These are phyloP conservation scores for Scelioninae gen. 1 DNA, from an alignment of 2,888 invertebrate species.

Conservation along the genomic window DNA sequence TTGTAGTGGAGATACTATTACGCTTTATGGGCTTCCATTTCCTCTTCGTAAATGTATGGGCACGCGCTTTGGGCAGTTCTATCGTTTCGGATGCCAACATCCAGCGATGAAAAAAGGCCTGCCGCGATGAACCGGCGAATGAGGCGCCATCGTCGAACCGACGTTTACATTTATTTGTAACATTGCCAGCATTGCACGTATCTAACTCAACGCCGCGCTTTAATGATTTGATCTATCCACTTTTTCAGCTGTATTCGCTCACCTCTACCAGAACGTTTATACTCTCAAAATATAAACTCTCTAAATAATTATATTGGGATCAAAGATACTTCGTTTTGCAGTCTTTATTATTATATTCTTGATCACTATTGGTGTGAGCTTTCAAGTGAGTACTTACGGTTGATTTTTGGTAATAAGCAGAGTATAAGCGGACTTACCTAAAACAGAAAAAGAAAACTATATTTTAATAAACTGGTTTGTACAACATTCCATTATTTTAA, in stretches of 20 bases:
- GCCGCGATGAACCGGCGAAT: constrained; percentile 44
- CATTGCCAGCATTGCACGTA: constrained; percentile 58
- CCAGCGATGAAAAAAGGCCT: constrained; percentile 57
- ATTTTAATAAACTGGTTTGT: background rate
- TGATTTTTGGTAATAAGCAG: too few species aligned
- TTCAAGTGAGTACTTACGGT: constrained; percentile 12
- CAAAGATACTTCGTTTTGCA: too few species aligned
- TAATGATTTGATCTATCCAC: constrained; percentile 53
- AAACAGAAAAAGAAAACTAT: constrained; percentile 20
- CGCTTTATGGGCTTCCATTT: constrained; percentile 69
- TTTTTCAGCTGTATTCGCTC: constrained; percentile 35
- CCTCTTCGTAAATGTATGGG: constrained; percentile 65
- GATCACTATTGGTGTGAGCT: too few species aligned
- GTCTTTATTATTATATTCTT: too few species aligned
- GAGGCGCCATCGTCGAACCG: constrained; percentile 61
- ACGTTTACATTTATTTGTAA: constrained; percentile 66
- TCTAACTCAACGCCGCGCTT: constrained; percentile 24
- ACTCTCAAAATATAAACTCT: constrained; percentile 30
- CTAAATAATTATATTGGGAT: constrained; percentile 13
- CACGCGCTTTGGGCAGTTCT: constrained; percentile 65
- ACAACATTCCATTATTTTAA: too few species aligned
- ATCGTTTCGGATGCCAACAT: constrained; percentile 63
- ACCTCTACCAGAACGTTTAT: constrained; percentile 1
- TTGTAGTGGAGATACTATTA: constrained; percentile 67
- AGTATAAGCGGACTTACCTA: too few species aligned